Conservation (phyloP, 2,797 vertebrate species). For the Sorex maritimensis region DNA sequence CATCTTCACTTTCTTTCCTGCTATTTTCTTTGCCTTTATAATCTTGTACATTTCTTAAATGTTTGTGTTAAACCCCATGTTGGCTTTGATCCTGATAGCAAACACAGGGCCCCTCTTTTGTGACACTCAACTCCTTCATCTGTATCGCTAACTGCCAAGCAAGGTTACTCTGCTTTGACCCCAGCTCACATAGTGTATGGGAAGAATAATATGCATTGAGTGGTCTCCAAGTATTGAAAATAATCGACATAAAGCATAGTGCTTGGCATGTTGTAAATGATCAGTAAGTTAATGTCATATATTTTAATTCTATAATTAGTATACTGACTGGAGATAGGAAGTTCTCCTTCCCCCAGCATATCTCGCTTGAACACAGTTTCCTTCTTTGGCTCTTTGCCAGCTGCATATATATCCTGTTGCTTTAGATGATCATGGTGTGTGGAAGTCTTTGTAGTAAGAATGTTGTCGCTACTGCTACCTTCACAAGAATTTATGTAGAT, state of each 20-base stretch:
- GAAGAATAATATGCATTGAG: neutral
- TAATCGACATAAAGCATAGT: neutral
- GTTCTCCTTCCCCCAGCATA: neutral
- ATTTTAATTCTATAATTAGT: neutral
- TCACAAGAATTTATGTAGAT: neutral
- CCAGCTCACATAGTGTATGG: neutral
- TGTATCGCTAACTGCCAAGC: neutral
- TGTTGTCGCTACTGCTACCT: neutral
- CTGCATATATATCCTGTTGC: constrained; percentile 67
- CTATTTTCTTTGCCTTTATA: neutral
- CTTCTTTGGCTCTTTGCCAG: constrained; percentile 60
- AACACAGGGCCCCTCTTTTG: neutral
- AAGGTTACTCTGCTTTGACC: neutral
- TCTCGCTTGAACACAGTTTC: constrained; percentile 31
- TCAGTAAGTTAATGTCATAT: neutral
- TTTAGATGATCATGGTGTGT: constrained; percentile 17
- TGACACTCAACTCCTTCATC: neutral
- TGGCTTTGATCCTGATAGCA: neutral
- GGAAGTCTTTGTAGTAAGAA: neutral
- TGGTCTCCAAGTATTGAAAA: neutral
- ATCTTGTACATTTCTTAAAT: neutral
- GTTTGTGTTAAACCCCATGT: neutral
- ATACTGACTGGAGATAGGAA: constrained; percentile 30
- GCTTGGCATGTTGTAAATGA: neutral
- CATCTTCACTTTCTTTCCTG: neutral